Conservation (phyloP, 2,888 invertebrate genomes). For the Trichopoda pennipes region DNA sequence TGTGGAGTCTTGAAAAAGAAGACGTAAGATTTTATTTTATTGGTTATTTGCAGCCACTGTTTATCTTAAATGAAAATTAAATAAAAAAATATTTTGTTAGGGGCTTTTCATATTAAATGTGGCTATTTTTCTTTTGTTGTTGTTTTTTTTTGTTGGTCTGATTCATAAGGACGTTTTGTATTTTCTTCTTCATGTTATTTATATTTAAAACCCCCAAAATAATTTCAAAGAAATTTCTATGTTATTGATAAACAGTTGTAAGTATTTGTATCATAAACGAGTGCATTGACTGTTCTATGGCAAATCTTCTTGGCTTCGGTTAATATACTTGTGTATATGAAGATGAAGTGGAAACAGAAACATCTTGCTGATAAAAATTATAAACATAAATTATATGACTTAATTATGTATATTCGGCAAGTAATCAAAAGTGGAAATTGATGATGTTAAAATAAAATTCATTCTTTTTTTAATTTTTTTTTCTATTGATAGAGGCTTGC, state of each 20-base stretch:
- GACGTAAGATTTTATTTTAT: slow-evolving; percentile 56
- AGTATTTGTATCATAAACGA: slow-evolving; percentile 33
- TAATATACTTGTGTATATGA: slow-evolving; percentile 15
- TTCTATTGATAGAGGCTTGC: too few relatives aligned
- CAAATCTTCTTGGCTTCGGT: slow-evolving; percentile 41
- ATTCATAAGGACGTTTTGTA: neutral
- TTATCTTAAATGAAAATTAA: slow-evolving; percentile 55
- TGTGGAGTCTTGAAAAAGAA: slow-evolving; percentile 15
- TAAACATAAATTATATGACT: slow-evolving; percentile 78
- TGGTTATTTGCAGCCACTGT: slow-evolving; percentile 60
- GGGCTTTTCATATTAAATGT: slow-evolving; percentile 22
- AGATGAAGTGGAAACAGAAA: slow-evolving; percentile 25
- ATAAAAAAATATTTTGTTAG: slow-evolving; percentile 52
- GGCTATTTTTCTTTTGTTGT: neutral
- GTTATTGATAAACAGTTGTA: slow-evolving; percentile 31
- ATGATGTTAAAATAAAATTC: slow-evolving; percentile 3
- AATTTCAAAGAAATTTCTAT: slow-evolving; percentile 30
- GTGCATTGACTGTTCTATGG: slow-evolving; percentile 32
- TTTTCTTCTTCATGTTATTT: slow-evolving; percentile 9
- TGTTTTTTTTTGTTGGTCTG: neutral
- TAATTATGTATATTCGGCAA: slow-evolving; percentile 77
- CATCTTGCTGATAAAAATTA: slow-evolving; percentile 54
- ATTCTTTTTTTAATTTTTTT: neutral
- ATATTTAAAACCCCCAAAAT: slow-evolving; percentile 39
- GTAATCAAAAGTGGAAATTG: slow-evolving; percentile 60